A percentile compares a stretch with the other conserved stretches of the same genome.
Evolutionary conservation across 2,797 vertebrate species (phyloP).

Genomic region (Ciconia nigra): DNA sequence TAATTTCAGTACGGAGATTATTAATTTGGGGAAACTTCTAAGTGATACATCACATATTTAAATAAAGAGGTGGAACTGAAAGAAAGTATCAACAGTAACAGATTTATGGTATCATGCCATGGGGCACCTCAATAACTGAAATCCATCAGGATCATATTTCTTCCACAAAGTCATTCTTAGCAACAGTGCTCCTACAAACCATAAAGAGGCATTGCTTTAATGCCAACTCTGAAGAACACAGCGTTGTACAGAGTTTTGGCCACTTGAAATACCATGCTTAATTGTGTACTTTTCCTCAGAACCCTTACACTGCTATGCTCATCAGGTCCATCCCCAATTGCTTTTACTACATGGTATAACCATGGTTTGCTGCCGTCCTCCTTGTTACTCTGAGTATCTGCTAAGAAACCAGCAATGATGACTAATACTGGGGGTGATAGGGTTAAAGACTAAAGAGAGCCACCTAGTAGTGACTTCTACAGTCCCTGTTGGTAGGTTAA

Average conservation of each 20-base stretch:
- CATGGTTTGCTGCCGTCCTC: rapidly evolving
- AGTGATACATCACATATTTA: not conserved
- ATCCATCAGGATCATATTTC: not conserved
- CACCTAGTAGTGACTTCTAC: not conserved
- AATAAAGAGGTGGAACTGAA: not conserved
- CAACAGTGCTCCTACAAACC: not conserved
- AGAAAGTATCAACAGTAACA: not conserved
- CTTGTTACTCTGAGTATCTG: not conserved
- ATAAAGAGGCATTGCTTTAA: not conserved
- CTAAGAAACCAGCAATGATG: not conserved
- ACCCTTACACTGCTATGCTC: not conserved
- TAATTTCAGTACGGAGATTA: not conserved
- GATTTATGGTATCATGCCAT: not conserved
- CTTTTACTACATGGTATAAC: not conserved
- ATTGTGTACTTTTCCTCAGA: not conserved
- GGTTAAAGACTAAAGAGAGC: not conserved
- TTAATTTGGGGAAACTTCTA: not conserved
- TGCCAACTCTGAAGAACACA: not conserved
- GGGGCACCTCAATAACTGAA: not conserved
- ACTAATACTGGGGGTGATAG: not conserved
- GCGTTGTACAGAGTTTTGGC: not conserved
- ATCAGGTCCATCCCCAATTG: not conserved
- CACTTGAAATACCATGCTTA: not conserved
- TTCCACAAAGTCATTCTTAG: not conserved
- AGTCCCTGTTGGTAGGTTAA: not conserved